Conservation (phyloP, 2,797 vertebrate species). For the Lithobates sylvaticus region DNA sequence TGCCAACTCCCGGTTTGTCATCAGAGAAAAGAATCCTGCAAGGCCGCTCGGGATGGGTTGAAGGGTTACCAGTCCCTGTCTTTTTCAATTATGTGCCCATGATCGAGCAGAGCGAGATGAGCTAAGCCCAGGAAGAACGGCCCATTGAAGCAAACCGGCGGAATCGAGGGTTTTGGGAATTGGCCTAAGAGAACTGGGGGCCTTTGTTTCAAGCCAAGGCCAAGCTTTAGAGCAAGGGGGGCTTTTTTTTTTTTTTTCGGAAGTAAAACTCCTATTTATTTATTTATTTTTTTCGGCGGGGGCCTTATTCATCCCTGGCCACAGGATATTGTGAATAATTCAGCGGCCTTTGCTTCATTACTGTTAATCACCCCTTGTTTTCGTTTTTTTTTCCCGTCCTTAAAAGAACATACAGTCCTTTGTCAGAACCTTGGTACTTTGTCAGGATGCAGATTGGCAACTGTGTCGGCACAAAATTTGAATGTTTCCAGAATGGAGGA, state of each 20-base stretch:
- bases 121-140: slow-evolving; percentile 39
- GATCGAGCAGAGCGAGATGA: slow-evolving; percentile 40
- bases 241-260: slow-evolving; percentile 14
- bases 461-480: slow-evolving; percentile 33
- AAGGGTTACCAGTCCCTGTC: slow-evolving; percentile 44
- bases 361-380: slow-evolving; percentile 44
- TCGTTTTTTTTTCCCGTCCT: not conserved
- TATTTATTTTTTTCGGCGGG: not conserved
- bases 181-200: slow-evolving; percentile 8
- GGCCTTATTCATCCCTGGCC: slow-evolving; percentile 23
- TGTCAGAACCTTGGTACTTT: slow-evolving; percentile 9
- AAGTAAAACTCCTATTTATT: slow-evolving; percentile 43
- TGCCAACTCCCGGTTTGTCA: slow-evolving; percentile 44
- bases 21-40: slow-evolving; percentile 48
- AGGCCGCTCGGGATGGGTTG: slow-evolving; percentile 18
- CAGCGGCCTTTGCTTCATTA: slow-evolving; percentile 14
- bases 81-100: slow-evolving; percentile 44
- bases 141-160: slow-evolving; percentile 37
- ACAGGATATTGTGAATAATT: slow-evolving; percentile 32
- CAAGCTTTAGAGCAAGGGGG: not conserved
- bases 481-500: not conserved
- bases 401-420: slow-evolving; percentile 17
- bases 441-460: slow-evolving; percentile 42
- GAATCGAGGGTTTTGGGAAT: slow-evolving; percentile 45
- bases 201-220: slow-evolving; percentile 47